Conservation (phyloP, 92 coral and sea anemone genomes). For the Phenganax stokvisi region DNA sequence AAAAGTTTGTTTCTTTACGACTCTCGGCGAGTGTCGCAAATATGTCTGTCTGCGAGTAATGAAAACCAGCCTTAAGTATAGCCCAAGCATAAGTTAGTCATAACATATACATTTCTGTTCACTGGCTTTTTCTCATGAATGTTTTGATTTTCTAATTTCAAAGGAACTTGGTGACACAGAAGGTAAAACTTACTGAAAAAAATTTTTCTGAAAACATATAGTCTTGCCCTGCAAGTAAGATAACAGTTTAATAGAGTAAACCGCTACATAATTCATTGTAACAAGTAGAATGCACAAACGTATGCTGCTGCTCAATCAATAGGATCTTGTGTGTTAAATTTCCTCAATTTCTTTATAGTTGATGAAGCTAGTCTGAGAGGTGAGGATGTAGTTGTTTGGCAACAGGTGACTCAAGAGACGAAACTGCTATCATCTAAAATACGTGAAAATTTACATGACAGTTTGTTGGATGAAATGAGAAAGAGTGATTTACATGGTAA, state of each 20-base stretch:
- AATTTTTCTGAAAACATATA: not conserved
- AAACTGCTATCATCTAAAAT: slow-evolving; percentile 25
- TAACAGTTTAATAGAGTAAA: not conserved
- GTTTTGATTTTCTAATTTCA: not conserved
- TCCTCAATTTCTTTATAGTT: not conserved
- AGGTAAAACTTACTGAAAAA: not conserved
- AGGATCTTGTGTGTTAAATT: not conserved
- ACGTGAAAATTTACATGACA: slow-evolving; percentile 25
- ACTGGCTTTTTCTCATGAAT: not conserved
- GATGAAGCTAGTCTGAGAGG: not conserved
- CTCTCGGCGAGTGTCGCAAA: too few relatives aligned
- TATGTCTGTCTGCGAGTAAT: too few relatives aligned
- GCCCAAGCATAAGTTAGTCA: too few relatives aligned
- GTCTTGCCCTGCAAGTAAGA: not conserved
- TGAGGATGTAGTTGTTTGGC: slow-evolving; percentile 14
- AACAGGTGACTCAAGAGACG: not conserved
- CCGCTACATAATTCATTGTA: too few relatives aligned
- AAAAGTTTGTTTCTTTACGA: too few relatives aligned
- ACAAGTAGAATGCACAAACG: too few relatives aligned
- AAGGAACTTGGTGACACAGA: not conserved
- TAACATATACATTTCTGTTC: not conserved
- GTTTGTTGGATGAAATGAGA: slow-evolving; percentile 16
- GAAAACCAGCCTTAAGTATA: too few relatives aligned
- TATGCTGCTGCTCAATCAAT: too few relatives aligned
- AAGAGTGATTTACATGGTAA: slow-evolving; percentile 24